Conservation (phyloP, 2,888 invertebrate genomes). For the Drosophila macrothrix region DNA sequence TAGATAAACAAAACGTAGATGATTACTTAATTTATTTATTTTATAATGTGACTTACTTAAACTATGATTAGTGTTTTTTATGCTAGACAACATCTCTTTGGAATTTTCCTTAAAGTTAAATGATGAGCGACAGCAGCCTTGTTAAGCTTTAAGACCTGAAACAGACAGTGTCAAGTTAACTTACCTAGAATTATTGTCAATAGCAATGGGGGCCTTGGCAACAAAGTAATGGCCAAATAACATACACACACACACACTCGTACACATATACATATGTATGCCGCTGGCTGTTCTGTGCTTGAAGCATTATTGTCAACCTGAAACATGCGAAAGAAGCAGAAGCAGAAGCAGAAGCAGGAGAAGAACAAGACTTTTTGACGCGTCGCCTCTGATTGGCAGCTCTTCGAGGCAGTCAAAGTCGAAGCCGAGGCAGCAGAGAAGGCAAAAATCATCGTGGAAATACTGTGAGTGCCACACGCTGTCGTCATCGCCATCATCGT, state of each 20-base stretch:
- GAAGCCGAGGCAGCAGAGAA: conserved; percentile 17
- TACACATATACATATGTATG: conserved; percentile 13
- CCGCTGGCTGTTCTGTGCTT: conserved; percentile 39
- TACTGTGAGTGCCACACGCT: conserved; percentile 46
- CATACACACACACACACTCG: conserved; percentile 32
- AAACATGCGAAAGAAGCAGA: conserved; percentile 65
- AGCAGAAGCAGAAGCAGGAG: conserved; percentile 48
- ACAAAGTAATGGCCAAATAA: conserved; percentile 68
- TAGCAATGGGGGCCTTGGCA: conserved; percentile 68
- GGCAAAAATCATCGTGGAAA: conserved; percentile 55
- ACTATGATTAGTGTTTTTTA: neutral
- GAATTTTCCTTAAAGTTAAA: conserved; percentile 17
- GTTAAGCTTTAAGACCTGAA: conserved; percentile 50
- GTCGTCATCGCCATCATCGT: conserved; percentile 70
- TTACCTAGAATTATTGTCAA: conserved; percentile 69
- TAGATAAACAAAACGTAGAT: neutral
- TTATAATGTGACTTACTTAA: neutral
- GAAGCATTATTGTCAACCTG: conserved; percentile 73
- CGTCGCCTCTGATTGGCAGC: conserved; percentile 73
- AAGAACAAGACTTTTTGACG: conserved; percentile 62
- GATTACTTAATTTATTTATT: neutral
- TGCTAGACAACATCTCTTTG: neutral
- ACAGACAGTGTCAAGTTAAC: conserved; percentile 60
- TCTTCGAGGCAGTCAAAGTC: conserved; percentile 30
- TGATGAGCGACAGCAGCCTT: conserved; percentile 26